These are phyloP conservation scores for Orthosia gracilis DNA, from an alignment of 2,888 invertebrate genomes.

Conservation along the genomic window DNA sequence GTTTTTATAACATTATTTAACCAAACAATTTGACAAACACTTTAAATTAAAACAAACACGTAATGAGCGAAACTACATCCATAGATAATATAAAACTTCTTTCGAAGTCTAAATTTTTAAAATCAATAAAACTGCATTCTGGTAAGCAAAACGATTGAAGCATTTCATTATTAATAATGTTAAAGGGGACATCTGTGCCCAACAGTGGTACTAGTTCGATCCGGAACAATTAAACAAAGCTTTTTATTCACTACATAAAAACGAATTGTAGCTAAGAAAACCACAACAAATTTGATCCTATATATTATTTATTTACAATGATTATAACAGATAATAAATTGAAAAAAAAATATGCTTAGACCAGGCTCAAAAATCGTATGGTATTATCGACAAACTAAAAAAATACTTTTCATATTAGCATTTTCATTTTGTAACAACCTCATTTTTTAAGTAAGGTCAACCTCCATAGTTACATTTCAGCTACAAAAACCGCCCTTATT, in stretches of 20 bases:
- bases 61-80: background rate
- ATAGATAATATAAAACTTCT: slow-evolving; percentile 22
- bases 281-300: slow-evolving; percentile 28
- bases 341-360: background rate
- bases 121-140: slow-evolving; percentile 15
- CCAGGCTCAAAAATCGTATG: slow-evolving; percentile 34
- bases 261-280: slow-evolving; percentile 10
- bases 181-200: too few species aligned
- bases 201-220: too few species aligned
- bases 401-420: background rate
- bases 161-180: slow-evolving; percentile 26
- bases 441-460: background rate
- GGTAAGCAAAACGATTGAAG: slow-evolving; percentile 33
- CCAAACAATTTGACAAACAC: background rate
- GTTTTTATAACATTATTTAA: slow-evolving; percentile 1
- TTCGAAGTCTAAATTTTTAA: slow-evolving; percentile 2
- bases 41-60: background rate
- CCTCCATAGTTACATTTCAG: background rate
- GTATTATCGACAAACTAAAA: too few species aligned
- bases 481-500: too few species aligned
- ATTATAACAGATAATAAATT: background rate
- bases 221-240: slow-evolving; percentile 11
- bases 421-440: background rate
- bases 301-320: slow-evolving; percentile 42
- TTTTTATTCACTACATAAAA: slow-evolving; percentile 24